Evolutionary conservation across 2,888 invertebrate genomes (phyloP), one percentile per base, ranked within the genome.

Genomic region (Arctia plantaginis): DNA sequence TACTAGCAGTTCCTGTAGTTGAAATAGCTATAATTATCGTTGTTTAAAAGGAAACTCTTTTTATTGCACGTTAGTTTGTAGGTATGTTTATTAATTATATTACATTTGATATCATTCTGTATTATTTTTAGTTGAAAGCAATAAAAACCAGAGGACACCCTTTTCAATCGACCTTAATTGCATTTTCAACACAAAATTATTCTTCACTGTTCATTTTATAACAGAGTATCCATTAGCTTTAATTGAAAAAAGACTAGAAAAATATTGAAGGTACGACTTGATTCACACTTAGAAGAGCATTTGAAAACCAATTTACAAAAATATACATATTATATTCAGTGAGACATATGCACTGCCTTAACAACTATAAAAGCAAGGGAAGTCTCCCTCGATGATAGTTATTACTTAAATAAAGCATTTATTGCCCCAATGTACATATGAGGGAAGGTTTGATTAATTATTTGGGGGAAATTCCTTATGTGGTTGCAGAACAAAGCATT

Each of bases 361-460:
- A 30, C 27, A 59, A 4, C 27, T 27, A 59, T 27, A 55, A 55
- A 55, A 27, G 4, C 1, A 59, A 27, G 6, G 15, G 27, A 59
- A 59, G 0, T 10, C 27, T n/a, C 44, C 44, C 20, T 18, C 65
- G 13, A 10, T 44, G 15, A 66, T 44, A 66, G 66, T 41, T 67
- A 67, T 30, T 30, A 67, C 44, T 18, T 30, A 20, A 18, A 67
- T 67, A 30, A 67, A 41, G 41, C 66, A 41, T 67, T 67, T 44
- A 44, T 44, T 27, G 59, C 13, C 1, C 23, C 51, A 12, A 59
- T 30, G 27, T 59, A 27, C 27, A 15, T 67, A 47, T 47, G 44
- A 23, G 33, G 23, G 67, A 30, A 47, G 23, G 8, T 23, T 47
- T 67, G 20, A 39, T 67, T 30, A 44, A 67, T 67, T 67, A 67